Conservation (phyloP, 1,140 invertebrate genomes). For the Condylostylus longicornis region DNA sequence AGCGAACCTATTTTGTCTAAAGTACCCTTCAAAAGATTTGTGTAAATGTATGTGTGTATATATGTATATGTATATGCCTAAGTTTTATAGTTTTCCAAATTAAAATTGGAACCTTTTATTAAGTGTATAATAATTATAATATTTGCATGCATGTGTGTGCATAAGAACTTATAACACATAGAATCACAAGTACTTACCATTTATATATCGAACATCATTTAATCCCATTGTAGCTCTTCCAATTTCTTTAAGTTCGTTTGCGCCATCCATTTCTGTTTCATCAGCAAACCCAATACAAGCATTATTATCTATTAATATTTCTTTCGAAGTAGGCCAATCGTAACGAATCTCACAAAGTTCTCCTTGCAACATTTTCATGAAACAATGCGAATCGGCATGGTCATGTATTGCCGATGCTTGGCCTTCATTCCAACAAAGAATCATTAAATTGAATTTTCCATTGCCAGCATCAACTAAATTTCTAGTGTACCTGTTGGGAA, state of each 20-base stretch:
- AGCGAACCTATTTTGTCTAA: too few relatives aligned
- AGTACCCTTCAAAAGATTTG: too few relatives aligned
- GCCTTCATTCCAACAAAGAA: conserved; percentile 92
- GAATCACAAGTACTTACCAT: conserved; percentile 50
- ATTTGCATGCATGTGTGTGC: too few relatives aligned
- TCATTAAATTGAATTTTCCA: conserved; percentile 94
- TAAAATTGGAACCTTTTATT: too few relatives aligned
- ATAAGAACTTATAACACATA: too few relatives aligned
- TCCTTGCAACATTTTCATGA: conserved; percentile 82
- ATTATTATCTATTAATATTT: not conserved
- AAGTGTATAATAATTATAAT: too few relatives aligned
- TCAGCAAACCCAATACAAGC: conserved; percentile 3
- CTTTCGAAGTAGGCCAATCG: conserved; percentile 18
- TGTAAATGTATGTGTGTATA: too few relatives aligned
- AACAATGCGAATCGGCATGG: conserved; percentile 91
- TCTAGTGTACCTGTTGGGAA: conserved; percentile 62
- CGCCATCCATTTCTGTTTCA: conserved; percentile 8
- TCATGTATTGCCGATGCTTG: conserved; percentile 92
- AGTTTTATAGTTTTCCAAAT: too few relatives aligned
- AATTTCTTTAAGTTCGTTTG: conserved; percentile 38
- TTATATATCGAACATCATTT: conserved; percentile 87
- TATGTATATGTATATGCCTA: too few relatives aligned
- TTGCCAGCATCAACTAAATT: conserved; percentile 91
- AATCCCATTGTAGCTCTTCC: conserved; percentile 44
- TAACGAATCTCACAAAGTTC: conserved; percentile 49